phyloP scores from a whole-genome alignment of 2,797 vertebrate species.

The Myotis vivesi region DNA sequence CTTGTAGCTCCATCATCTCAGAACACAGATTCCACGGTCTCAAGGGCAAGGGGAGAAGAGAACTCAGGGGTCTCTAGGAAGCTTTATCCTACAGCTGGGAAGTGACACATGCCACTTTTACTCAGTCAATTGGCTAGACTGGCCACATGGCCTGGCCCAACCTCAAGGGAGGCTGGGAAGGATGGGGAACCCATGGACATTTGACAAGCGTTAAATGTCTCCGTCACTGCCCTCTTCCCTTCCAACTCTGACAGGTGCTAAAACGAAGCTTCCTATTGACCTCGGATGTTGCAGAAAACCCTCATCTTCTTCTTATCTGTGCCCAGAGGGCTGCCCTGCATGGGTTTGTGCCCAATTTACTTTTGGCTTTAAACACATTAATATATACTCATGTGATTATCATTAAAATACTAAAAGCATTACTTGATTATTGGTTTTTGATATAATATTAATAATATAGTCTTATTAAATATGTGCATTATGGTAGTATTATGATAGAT shows the following conservation, averaged over 20 bases:
- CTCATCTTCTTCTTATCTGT: not conserved
- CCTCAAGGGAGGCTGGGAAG: not conserved
- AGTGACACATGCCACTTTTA: not conserved
- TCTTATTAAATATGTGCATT: not conserved
- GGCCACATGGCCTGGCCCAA: not conserved
- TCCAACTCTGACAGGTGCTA: not conserved
- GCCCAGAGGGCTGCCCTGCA: not conserved
- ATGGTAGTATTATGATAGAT: not conserved
- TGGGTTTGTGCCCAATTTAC: not conserved
- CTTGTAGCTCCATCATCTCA: not conserved
- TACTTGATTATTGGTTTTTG: not conserved
- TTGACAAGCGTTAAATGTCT: not conserved
- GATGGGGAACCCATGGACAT: not conserved
- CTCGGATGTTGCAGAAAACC: not conserved
- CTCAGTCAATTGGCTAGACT: not conserved
- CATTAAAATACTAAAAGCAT: slow-evolving; percentile 5
- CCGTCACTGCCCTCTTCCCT: not conserved
- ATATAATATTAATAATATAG: not conserved
- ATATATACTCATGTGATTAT: not conserved
- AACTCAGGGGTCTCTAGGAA: not conserved
- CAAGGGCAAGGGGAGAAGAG: not conserved
- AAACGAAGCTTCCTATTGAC: not conserved
- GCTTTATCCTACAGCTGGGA: not conserved
- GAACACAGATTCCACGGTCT: not conserved
- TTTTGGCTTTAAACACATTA: not conserved